Evolutionary conservation across 2,797 vertebrate genomes (phyloP).

Genomic region (Apodemus agrarius): DNA sequence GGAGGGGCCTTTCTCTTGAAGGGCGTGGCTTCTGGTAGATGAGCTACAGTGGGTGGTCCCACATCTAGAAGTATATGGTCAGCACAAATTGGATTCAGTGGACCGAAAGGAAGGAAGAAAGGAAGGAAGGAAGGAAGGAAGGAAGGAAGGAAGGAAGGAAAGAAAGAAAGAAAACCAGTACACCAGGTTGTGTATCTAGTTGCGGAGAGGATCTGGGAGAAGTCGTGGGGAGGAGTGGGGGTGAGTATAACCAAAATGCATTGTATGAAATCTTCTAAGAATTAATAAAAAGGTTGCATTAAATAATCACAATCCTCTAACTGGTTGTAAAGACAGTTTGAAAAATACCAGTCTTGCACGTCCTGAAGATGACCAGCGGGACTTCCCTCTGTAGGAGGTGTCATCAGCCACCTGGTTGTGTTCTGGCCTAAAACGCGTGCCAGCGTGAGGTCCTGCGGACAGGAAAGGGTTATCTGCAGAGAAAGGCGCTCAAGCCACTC

Average conservation of each 20-base stretch:
- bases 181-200: not conserved
- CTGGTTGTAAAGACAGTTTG: not conserved
- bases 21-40: not conserved
- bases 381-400: not conserved
- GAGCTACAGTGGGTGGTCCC: not conserved
- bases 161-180: not conserved
- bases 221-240: too few relatives aligned
- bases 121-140: too few relatives aligned
- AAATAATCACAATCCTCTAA: not conserved
- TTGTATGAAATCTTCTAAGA: not conserved
- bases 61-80: not conserved
- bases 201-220: not conserved
- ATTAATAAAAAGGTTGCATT: not conserved
- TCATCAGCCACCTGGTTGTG: not conserved
- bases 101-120: not conserved
- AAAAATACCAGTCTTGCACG: not conserved
- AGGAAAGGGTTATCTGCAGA: conserved; percentile 2
- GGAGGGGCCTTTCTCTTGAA: not conserved
- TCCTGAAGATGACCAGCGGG: not conserved
- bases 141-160: too few relatives aligned
- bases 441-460: not conserved
- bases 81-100: not conserved
- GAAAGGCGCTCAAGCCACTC: not conserved
- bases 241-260: not conserved
- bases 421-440: conserved; percentile 35